phyloP scores from a whole-genome alignment of 2,113 vertebrate species.

The Stegostoma tigrinum region DNA sequence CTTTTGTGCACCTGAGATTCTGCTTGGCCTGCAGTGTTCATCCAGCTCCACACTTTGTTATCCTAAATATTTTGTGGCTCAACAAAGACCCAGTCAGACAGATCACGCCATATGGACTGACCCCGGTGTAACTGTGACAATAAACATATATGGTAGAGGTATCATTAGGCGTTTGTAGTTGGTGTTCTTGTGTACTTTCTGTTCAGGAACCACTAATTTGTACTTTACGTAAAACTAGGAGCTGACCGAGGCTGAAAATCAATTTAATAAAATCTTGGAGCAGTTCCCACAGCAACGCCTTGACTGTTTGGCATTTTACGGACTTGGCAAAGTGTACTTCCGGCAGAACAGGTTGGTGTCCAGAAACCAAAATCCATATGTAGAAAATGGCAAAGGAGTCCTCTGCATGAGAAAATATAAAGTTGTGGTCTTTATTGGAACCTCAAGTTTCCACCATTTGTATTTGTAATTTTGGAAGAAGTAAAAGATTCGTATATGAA shows the following conservation, averaged over 20 bases:
- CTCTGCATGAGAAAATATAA: neutral
- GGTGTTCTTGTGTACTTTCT: neutral
- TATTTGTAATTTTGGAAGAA: neutral
- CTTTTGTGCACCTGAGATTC: too few species aligned
- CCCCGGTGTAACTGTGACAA: neutral
- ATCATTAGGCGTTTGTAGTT: neutral
- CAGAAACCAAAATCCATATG: neutral
- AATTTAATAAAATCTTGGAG: constrained; percentile 68
- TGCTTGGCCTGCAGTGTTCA: too few species aligned
- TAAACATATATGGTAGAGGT: neutral
- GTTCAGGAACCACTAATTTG: constrained; percentile 10
- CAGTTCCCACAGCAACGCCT: constrained; percentile 64
- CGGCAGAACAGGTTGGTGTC: constrained; percentile 78
- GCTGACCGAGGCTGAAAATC: constrained; percentile 64
- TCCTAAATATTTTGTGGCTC: neutral
- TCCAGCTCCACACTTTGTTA: too few species aligned
- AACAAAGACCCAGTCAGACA: neutral
- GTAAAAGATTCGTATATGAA: neutral
- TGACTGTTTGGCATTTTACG: constrained; percentile 73
- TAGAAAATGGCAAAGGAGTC: neutral
- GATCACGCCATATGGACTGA: neutral
- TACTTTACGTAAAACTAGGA: constrained; percentile 57
- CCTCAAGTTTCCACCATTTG: neutral
- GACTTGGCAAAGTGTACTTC: constrained; percentile 71
- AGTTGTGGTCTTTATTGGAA: neutral